These are phyloP conservation scores for Cordilura impudica DNA, from an alignment of 2,888 invertebrate species.

Conservation along the genomic window DNA sequence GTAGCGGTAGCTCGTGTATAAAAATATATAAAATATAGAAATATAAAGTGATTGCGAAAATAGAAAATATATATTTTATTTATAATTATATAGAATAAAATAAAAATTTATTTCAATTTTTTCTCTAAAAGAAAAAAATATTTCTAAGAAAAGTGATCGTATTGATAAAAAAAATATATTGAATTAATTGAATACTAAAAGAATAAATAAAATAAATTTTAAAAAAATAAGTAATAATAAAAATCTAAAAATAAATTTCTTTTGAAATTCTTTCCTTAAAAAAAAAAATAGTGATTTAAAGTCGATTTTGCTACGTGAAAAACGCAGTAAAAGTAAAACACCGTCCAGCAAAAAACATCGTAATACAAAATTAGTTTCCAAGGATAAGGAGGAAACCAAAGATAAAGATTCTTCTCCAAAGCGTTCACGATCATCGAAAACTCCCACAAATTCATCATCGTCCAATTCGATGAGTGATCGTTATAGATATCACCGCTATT, in stretches of 20 bases:
- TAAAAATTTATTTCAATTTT: slow-evolving; percentile 5
- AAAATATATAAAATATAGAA: slow-evolving; percentile 12
- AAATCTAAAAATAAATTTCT: slow-evolving; percentile 31
- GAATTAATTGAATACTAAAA: neutral
- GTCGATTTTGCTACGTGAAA: slow-evolving; percentile 60
- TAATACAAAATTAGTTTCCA: slow-evolving; percentile 55
- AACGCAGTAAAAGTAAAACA: slow-evolving; percentile 67
- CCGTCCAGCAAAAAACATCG: slow-evolving; percentile 69
- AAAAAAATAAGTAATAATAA: slow-evolving; percentile 2
- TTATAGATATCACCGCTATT: slow-evolving; percentile 72
- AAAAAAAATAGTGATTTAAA: slow-evolving; percentile 61
- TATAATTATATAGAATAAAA: neutral
- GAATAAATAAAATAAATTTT: no score
- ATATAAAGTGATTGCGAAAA: slow-evolving; percentile 38
- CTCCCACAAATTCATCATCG: slow-evolving; percentile 52
- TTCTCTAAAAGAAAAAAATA: neutral
- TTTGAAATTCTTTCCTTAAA: neutral
- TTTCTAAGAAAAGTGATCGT: slow-evolving; percentile 33
- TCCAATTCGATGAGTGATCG: slow-evolving; percentile 74
- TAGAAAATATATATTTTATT: slow-evolving; percentile 43
- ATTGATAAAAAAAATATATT: slow-evolving; percentile 18
- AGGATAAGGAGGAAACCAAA: slow-evolving; percentile 51
- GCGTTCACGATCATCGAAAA: slow-evolving; percentile 43
- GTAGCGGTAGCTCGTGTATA: slow-evolving; percentile 37
- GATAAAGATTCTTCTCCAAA: slow-evolving; percentile 51